Conservation (phyloP, 2,888 invertebrate genomes). For the Sycophila texana region DNA sequence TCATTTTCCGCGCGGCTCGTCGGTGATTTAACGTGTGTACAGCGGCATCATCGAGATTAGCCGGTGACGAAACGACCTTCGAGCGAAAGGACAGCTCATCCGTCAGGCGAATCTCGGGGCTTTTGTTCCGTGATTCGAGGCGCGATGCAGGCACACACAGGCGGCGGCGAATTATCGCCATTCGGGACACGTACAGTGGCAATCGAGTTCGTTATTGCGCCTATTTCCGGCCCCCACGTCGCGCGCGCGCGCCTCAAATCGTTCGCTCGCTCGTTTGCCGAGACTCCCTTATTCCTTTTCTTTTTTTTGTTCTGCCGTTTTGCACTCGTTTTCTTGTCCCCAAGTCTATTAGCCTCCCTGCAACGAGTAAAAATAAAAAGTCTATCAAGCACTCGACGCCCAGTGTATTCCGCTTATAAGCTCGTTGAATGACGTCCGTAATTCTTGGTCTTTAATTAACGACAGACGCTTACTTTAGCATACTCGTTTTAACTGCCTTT, state of each 20-base stretch:
- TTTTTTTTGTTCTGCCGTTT: not conserved
- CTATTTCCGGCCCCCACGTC: slow-evolving; percentile 66
- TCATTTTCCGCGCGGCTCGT: too few species aligned
- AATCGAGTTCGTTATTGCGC: slow-evolving; percentile 68
- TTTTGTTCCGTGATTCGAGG: not conserved
- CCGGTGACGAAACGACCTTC: slow-evolving; percentile 3
- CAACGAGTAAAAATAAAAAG: too few species aligned
- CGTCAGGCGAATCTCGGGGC: not conserved
- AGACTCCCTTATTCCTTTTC: not conserved
- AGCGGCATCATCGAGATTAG: too few species aligned
- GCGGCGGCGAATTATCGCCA: slow-evolving; percentile 51
- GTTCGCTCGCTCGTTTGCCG: slow-evolving; percentile 1
- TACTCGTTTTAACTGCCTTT: too few species aligned
- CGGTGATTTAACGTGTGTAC: too few species aligned
- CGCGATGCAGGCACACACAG: slow-evolving; percentile 17
- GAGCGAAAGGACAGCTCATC: not conserved
- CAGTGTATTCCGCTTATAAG: too few species aligned
- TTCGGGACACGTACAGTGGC: slow-evolving; percentile 61
- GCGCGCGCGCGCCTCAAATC: not conserved
- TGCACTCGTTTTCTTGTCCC: too few species aligned
- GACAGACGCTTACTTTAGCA: too few species aligned
- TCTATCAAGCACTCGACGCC: too few species aligned
- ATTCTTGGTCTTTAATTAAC: too few species aligned
- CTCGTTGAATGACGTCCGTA: too few species aligned
- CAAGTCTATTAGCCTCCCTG: too few species aligned